Percentiles rank a stretch among this genome's conserved stretches.
Evolutionary conservation across 2,888 invertebrate species (phyloP).

Genomic region (Leptinotarsa peninsularis): DNA sequence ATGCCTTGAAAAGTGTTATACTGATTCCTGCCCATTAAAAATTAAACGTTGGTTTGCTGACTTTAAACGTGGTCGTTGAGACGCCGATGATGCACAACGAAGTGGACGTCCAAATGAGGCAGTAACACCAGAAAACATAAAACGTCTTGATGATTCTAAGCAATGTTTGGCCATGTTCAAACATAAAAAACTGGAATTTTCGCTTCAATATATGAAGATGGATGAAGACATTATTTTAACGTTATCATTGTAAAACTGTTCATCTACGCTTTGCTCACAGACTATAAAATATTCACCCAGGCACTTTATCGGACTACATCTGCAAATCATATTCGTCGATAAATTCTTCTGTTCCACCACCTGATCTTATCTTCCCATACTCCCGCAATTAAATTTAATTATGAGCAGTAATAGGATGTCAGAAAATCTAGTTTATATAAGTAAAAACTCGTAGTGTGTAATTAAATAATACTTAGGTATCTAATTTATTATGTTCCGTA

Average conservation of each 20-base stretch:
- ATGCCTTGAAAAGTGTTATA: no score
- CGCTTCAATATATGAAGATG: no score
- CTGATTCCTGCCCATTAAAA: no score
- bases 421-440: constrained; percentile 52
- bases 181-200: no score
- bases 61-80: no score
- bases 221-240: background rate
- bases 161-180: no score
- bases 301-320: constrained; percentile 17
- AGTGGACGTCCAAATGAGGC: no score
- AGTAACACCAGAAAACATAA: no score
- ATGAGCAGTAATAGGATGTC: constrained; percentile 56
- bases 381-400: constrained; percentile 58
- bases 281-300: background rate
- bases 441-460: constrained; percentile 54
- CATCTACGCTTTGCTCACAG: background rate
- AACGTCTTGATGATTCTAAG: no score
- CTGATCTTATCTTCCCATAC: constrained; percentile 50
- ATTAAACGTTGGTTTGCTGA: no score
- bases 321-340: constrained; percentile 42
- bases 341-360: constrained; percentile 55
- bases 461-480: constrained; percentile 66
- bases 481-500: constrained; percentile 65
- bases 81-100: no score
- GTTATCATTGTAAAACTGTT: background rate